phyloP scores from a whole-genome alignment of 2,113 vertebrate species.

The Cromileptes altivelis region DNA sequence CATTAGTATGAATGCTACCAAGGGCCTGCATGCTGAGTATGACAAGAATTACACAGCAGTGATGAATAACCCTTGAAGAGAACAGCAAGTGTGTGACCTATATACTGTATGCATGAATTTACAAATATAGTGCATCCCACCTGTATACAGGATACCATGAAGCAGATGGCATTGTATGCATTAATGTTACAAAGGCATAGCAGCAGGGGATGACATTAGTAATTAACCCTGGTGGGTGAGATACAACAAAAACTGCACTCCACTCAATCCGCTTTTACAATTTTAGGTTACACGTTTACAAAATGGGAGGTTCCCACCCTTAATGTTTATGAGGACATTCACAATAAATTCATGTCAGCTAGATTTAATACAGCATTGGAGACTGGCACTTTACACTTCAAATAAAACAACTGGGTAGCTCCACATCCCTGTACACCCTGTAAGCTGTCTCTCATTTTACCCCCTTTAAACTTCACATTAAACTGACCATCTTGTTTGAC shows the following conservation, averaged over 20 bases:
- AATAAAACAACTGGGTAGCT: not conserved
- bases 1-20: not conserved
- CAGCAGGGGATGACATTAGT: not conserved
- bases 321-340: constrained; percentile 3
- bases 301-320: not conserved
- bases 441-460: not conserved
- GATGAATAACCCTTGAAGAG: constrained; percentile 17
- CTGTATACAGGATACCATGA: not conserved
- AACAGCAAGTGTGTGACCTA: constrained; percentile 5
- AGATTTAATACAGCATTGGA: not conserved
- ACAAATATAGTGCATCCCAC: constrained; percentile 10
- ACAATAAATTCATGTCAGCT: not conserved
- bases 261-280: not conserved
- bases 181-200: not conserved
- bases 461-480: not conserved
- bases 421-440: not conserved
- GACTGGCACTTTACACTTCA: constrained; percentile 4
- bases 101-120: constrained; percentile 1
- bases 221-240: not conserved
- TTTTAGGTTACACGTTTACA: not conserved
- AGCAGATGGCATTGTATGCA: not conserved
- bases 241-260: not conserved
- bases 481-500: not conserved
- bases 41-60: constrained; percentile 22
- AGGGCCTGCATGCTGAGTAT: constrained; percentile 21